Evolutionary conservation across 2,797 vertebrate species (phyloP), one percentile per base, ranked within the genome.

Genomic region (Melanotaenia boesemani): DNA sequence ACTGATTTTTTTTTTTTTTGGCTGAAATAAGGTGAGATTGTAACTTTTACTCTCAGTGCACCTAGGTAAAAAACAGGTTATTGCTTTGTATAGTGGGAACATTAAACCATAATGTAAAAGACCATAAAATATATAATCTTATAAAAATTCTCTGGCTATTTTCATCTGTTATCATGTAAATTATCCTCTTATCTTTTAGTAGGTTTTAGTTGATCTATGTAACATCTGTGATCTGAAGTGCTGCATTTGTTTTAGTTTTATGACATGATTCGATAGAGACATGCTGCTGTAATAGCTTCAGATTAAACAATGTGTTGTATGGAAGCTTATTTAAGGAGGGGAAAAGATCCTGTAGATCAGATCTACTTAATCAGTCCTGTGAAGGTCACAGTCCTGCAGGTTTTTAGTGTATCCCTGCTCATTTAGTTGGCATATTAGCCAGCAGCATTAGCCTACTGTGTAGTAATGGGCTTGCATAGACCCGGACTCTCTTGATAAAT

Each of bases 111-210:
- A 30, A 30, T 30, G 28, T 13, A 24, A 70, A 28, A 67, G 36
- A 50, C 70, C 36, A 64, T 81, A 54, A 66, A 75, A 63, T 8
- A 12, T 9, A 39, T 8, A 37, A 8, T 11, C 20, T 20, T 61
- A 2, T 28, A 26, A 48, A 32, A 52, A 22, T 6, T 26, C 15
- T 15, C 4, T 63, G 9, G 12, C 28, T 50, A 13, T 70, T 55
- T 58, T 10, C 10, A 41, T 61, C 13, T 66, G 16, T 56, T 36
- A 39, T 63, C 59, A 36, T 22, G 24, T 5, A 26, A 72, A 59
- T 26, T 1, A 28, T 36, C 50, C 46, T 8, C 61, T 63, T 0
- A 67, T 2, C 0, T 30, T 4, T 55, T 37, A 24, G 32, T 66
- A 54, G 56, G 22, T 58, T 39, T 36, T 1, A 68, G 12, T 52